Base-by-base conservation (phyloP, 2,888 invertebrate species). In the Phortica magna region DNA sequence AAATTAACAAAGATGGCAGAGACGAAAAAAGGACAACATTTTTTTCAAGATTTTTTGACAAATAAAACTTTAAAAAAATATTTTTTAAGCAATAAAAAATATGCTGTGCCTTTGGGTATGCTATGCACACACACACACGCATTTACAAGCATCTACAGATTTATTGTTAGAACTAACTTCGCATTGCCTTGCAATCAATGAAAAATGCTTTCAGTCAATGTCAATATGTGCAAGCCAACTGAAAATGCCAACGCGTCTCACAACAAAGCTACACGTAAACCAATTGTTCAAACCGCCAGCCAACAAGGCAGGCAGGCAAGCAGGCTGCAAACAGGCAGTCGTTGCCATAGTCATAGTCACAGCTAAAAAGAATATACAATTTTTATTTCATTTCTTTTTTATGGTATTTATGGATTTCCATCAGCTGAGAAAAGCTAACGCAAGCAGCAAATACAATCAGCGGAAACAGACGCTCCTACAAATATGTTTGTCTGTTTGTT, bases 391-490 rank as follows among this genome's bases (percentile, higher is more conserved):
- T 48, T 48, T 48, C 10, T 14, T 48, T 48, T 48, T 39, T 39
- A 65, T 39, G 3, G 31, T 41, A 65, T 65, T 65, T 65, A 41
- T 65, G 65, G 41, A 41, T 65, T 65, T 65, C n/a, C 65, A 65
- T 61, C 61, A 22, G 17, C 19, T 61, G 41, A 65, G 41, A 31
- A 65, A 65, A 10, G 65, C 65, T 14, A 65, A 65, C 10, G 41
- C 41, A 65, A 65, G 31, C 65, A 65, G 65, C 65, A 65, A 61
- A 61, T 61, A 61, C 61, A 61, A 61, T 61, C 61, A 61, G 22
- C 61, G 22, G 61, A 61, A 61, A 61, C 61, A 61, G 61, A 61
- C 22, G 61, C 31, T 55, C 61, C 9, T 12, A 10, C 61, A 31
- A 61, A 61, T 61, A 22, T 61, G 19, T 61, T 4, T 59, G 19